phyloP scores from a whole-genome alignment of 2,797 vertebrate species.

The Ceyx erithaca region DNA sequence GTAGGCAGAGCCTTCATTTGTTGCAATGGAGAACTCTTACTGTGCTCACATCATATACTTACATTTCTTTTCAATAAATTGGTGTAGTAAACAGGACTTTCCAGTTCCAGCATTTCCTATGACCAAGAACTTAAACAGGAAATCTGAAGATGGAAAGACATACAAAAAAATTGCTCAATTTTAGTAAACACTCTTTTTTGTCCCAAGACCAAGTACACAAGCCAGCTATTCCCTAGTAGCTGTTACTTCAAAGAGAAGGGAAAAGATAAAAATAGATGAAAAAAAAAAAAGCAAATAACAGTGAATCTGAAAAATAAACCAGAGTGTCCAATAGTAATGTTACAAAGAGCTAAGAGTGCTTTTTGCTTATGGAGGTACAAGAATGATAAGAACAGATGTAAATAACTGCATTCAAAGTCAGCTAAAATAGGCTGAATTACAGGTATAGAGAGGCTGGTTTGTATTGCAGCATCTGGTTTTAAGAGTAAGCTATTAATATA shows the following conservation, averaged over 20 bases:
- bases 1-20: not conserved
- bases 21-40: not conserved
- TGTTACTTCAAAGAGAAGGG: not conserved
- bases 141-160: conserved; percentile 75
- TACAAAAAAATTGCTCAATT: not conserved
- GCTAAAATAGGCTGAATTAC: not conserved
- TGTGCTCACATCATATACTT: conserved; percentile 49
- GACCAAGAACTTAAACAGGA: conserved; percentile 85
- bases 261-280: not conserved
- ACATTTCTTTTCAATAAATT: conserved; percentile 86
- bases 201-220: not conserved
- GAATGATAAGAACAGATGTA: not conserved
- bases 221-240: not conserved
- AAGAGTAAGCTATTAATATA: not conserved
- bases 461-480: not conserved
- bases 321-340: not conserved
- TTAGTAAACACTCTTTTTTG: not conserved
- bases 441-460: not conserved
- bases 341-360: not conserved
- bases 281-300: not conserved
- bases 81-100: conserved; percentile 83
- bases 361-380: not conserved
- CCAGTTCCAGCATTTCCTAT: conserved; percentile 85
- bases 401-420: not conserved
- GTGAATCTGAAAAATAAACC: not conserved